A percentile compares a stretch with the other conserved stretches of the same genome.
Conservation (phyloP, 2,797 vertebrate species). For the Hipposideros larvatus region DNA sequence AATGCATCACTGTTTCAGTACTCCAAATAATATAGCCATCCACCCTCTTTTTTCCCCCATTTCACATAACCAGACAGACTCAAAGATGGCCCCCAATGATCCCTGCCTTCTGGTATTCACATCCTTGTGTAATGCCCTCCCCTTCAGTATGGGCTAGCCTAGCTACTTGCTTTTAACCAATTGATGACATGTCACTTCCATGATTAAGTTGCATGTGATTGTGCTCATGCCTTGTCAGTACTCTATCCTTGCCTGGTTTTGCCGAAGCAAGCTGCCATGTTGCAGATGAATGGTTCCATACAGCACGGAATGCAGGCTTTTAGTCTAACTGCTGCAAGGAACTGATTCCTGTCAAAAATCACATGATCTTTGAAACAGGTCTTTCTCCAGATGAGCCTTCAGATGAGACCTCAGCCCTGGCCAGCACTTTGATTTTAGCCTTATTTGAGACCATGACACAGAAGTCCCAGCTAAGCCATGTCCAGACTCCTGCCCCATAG, state of each 20-base stretch:
- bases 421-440: not conserved
- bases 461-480: not conserved
- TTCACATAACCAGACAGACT: not conserved
- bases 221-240: not conserved
- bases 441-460: not conserved
- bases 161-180: not conserved
- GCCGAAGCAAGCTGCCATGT: not conserved
- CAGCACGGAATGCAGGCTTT: not conserved
- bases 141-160: not conserved
- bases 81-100: not conserved
- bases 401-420: not conserved
- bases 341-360: not conserved
- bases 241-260: not conserved
- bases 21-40: not conserved
- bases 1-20: not conserved
- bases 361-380: not conserved
- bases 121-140: not conserved
- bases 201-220: not conserved
- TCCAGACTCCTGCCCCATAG: not conserved
- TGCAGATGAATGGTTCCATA: not conserved
- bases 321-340: not conserved
- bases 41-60: not conserved
- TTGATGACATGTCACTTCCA: not conserved
- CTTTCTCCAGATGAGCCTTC: not conserved
- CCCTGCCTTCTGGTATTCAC: not conserved